These are phyloP conservation scores for Arctopsyche grandis DNA, from an alignment of 1,140 invertebrate genomes.

Conservation along the genomic window DNA sequence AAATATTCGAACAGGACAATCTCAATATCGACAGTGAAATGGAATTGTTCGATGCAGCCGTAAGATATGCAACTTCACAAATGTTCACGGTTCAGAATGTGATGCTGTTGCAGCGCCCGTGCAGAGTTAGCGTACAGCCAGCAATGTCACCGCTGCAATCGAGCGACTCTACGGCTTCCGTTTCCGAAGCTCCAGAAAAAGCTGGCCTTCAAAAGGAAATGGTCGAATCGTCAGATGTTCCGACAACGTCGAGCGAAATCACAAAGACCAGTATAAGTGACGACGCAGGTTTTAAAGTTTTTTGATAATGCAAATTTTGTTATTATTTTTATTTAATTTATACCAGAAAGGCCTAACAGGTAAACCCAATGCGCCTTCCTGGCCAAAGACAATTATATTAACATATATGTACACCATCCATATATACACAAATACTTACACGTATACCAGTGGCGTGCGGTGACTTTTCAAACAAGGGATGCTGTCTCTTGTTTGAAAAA, in stretches of 20 bases:
- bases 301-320: too few relatives aligned
- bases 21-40: constrained; percentile 79
- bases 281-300: too few relatives aligned
- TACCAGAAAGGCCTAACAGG: too few relatives aligned
- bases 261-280: too few relatives aligned
- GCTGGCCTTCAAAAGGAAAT: neutral
- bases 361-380: too few relatives aligned
- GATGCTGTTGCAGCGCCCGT: constrained; percentile 52
- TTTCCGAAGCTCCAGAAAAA: neutral
- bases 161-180: neutral
- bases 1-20: constrained; percentile 77
- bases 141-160: constrained; percentile 43
- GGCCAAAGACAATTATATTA: too few relatives aligned
- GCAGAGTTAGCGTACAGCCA: constrained; percentile 51
- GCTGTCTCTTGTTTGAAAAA: too few relatives aligned
- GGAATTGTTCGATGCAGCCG: constrained; percentile 77
- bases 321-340: too few relatives aligned
- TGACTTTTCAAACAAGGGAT: too few relatives aligned
- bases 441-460: too few relatives aligned
- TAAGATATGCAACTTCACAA: constrained; percentile 71
- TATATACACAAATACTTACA: too few relatives aligned
- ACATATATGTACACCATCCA: too few relatives aligned
- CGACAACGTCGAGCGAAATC: neutral
- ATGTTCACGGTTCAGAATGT: constrained; percentile 40
- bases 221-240: neutral